Evolutionary conservation across 2,113 vertebrate species (phyloP), one percentile per base, ranked within the genome.

Genomic region (Odontophorus gujanensis): DNA sequence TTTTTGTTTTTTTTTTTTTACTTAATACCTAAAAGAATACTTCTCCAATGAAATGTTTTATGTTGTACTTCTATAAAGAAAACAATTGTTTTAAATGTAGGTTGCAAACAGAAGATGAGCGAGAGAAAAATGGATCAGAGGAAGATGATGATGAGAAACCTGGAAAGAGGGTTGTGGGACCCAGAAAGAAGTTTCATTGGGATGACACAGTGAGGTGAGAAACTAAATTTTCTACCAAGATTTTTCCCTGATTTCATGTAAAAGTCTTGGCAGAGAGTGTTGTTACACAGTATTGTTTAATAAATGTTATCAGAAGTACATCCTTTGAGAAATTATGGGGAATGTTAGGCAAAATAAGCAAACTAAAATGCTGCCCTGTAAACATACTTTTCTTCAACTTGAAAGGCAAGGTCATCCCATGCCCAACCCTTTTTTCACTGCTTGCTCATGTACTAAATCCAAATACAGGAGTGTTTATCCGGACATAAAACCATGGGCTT

Each of bases 101-200:
- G 97, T 98, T 98, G 77, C 99, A 99, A 95, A 98, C 98, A 1
- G 99, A 98, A 97, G 99, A 99, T 95, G 98, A 98, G 74, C 91
- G 98, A 92, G 99, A 99, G 71, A 99, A 98, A 96, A 99, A 99
- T 76, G 98, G 98, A 55, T 99, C 99, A 0, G 99, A 99, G 82
- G 99, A 99, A 11, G 99, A 99, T 22, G 99, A 99, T 32, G 99
- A 99, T 77, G 99, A 99, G 86, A 99, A 99, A 88, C 99, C 99
- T 25, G 99, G 99, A 68, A 99, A 99, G 96, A 98, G 99, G 89
- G 98, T 99, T 89, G 98, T 99, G 97, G 99, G 99, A 58, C 99
- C 99, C 81, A 98, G 99, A 45, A 99, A 99, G 95, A 99, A 99
- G 89, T 99, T 99, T 95, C 97, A 98, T 63, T 99, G 99, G 99